Percentiles rank a stretch among this genome's conserved stretches.
phyloP scores from a whole-genome alignment of 2,113 vertebrate genomes.

The Triplophysa rosa region DNA sequence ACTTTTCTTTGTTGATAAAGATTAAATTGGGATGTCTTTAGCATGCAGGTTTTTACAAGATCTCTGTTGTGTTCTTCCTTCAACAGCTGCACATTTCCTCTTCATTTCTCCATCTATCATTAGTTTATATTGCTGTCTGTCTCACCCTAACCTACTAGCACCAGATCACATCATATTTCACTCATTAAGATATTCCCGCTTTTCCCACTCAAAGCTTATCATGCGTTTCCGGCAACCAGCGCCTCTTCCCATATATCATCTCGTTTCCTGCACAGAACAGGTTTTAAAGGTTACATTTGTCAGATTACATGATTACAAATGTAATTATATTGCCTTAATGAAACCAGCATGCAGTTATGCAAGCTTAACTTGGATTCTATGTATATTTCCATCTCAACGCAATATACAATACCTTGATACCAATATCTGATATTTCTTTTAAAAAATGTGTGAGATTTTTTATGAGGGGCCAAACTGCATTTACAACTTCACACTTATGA shows the following conservation, averaged over 20 bases:
- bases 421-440: background rate
- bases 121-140: constrained; percentile 53
- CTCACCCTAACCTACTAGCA: constrained; percentile 46
- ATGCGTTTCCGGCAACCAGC: background rate
- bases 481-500: background rate
- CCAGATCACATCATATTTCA: constrained; percentile 48
- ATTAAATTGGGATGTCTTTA: background rate
- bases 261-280: constrained; percentile 10
- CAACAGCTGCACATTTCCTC: constrained; percentile 1
- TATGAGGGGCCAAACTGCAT: constrained; percentile 5
- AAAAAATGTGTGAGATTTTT: background rate
- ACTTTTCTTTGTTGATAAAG: constrained; percentile 1
- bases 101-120: constrained; percentile 38
- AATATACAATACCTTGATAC: too few species aligned
- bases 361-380: too few species aligned
- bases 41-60: background rate
- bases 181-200: constrained; percentile 47
- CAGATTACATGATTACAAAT: background rate
- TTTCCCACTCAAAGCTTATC: constrained; percentile 33
- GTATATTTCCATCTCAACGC: too few species aligned
- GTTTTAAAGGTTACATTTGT: constrained; percentile 1
- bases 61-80: constrained; percentile 25
- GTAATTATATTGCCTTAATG: background rate
- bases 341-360: background rate
- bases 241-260: background rate